These are phyloP conservation scores for Scaptomyza montana DNA, from an alignment of 1,140 invertebrate species.

Conservation along the genomic window DNA sequence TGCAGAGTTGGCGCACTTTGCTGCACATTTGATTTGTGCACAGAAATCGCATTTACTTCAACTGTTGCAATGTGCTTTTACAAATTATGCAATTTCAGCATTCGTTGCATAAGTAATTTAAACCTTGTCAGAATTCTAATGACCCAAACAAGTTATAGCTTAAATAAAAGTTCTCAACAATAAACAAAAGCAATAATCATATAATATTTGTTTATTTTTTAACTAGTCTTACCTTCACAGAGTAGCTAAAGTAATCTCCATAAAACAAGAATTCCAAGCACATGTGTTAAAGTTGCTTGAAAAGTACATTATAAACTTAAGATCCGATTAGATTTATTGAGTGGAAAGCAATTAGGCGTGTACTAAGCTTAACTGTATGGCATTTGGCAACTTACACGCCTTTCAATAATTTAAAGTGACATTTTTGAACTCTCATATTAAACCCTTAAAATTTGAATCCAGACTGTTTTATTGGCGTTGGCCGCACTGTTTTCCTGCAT, in stretches of 20 bases:
- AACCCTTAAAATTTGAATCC: constrained; percentile 1
- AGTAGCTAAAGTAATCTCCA: too few species aligned
- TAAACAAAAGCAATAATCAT: too few species aligned
- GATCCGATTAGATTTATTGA: neutral
- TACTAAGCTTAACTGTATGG: neutral
- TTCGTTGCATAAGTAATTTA: constrained; percentile 41
- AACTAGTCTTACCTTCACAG: too few species aligned
- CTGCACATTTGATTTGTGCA: constrained; percentile 48
- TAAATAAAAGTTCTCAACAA: neutral
- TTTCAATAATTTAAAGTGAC: neutral
- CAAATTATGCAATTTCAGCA: constrained; percentile 36
- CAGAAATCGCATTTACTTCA: constrained; percentile 53
- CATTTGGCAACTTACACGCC: neutral
- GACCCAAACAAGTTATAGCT: neutral
- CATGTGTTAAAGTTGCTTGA: neutral
- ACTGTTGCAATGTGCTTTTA: constrained; percentile 22
- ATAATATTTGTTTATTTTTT: too few species aligned
- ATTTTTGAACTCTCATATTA: neutral
- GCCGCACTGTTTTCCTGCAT: constrained; percentile 33
- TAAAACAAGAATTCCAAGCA: too few species aligned
- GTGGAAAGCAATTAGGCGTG: constrained; percentile 11
- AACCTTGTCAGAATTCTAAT: constrained; percentile 8
- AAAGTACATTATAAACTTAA: neutral
- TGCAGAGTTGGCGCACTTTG: neutral
- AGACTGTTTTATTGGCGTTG: constrained; percentile 27